Evolutionary conservation across 2,113 vertebrate species (phyloP), one percentile per base, ranked within the genome.

Genomic region (Psilopogon haemacephalus): DNA sequence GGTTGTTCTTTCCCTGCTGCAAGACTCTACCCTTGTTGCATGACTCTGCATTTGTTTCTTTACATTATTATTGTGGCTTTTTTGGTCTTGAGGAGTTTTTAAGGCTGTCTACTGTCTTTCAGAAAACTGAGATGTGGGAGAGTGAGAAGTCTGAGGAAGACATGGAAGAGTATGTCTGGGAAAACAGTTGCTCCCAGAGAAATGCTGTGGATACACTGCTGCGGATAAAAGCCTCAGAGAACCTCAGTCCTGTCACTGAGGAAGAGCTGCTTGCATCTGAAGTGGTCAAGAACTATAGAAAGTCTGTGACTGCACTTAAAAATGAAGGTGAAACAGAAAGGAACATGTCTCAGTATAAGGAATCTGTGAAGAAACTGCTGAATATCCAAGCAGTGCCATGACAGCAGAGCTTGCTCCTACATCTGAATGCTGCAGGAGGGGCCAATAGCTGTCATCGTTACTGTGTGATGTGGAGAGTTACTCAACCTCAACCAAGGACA

Each of bases 41-140:
- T 13, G 48, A 50, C 48, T 50, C 48, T 50, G 10, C 46, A 40
- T 27, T 46, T 46, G 2, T 46, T 85, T 55, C 33, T 56, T 82
- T 37, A 14, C 8, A 59, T 87, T 73, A 65, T 19, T 81, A 24
- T 42, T 23, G n/a, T 35, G 11, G 13, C 54, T 67, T 55, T 90
- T 86, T 86, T n/a, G 62, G 11, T 82, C 59, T 62, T 80, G 42
- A 71, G 27, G 33, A 24, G 8, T 88, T 63, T 64, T 84, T 76
- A 59, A 89, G 46, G 37, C 1, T 0, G 38, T 55, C 2, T 73
- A 2, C 79, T 70, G 86, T 83, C 52, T 96, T 97, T 77, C 95
- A 99, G 99, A 99, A 99, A 99, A 98, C 94, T 0, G 99, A 99
- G 95, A 84, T 83, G 7, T 99, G 99, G 99, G 99, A 99, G 94